Percentiles rank a stretch among this genome's conserved stretches.
Conservation (phyloP, 2,113 vertebrate genomes). For the Myrmecophaga tridactyla region DNA sequence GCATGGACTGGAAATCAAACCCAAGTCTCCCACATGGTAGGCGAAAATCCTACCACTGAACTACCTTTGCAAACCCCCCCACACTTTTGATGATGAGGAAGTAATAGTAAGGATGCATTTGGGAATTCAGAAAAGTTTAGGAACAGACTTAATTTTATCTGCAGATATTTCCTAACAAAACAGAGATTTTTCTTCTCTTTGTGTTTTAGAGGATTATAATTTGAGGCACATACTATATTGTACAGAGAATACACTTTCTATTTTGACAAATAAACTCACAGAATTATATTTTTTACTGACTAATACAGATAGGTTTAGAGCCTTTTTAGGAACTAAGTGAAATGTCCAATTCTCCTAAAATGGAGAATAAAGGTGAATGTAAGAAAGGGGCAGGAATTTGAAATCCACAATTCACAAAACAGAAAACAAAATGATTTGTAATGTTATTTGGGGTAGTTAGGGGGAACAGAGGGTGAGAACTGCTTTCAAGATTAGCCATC, state of each 20-base stretch:
- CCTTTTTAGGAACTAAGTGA: neutral
- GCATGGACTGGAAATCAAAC: too few species aligned
- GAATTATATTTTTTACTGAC: neutral
- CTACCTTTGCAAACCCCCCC: too few species aligned
- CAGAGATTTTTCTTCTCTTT: neutral
- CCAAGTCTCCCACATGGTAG: too few species aligned
- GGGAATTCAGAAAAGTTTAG: neutral
- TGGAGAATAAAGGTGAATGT: neutral
- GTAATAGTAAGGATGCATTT: neutral
- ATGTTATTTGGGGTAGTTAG: neutral
- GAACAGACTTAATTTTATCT: neutral
- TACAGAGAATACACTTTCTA: neutral
- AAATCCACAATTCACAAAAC: neutral
- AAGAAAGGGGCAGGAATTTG: neutral
- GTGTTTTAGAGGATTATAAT: neutral
- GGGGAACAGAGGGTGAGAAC: fast-evolving
- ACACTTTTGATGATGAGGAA: neutral
- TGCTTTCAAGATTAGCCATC: neutral
- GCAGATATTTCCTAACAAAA: neutral
- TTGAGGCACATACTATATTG: neutral
- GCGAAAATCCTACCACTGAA: too few species aligned
- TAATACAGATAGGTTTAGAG: neutral
- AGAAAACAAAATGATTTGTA: neutral
- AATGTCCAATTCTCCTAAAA: neutral
- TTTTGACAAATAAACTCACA: neutral